Conservation (phyloP, 1,140 invertebrate genomes). For the Drosophila santomea region DNA sequence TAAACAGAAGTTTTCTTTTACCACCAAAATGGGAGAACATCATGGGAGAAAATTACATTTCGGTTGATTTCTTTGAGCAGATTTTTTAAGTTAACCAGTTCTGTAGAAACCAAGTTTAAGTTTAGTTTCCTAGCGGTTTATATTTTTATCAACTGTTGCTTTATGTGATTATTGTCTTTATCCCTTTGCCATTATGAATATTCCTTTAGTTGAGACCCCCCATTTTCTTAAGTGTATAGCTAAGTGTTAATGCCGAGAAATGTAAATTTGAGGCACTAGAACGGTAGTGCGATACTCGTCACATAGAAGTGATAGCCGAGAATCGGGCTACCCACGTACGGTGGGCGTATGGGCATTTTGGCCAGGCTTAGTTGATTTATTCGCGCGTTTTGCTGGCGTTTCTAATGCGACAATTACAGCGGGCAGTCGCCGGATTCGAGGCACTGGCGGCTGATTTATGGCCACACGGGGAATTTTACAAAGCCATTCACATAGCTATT, state of each 20-base stretch:
- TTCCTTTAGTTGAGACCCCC: too few species aligned
- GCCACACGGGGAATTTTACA: conserved; percentile 66
- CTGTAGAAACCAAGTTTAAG: not conserved
- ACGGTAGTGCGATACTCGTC: conserved; percentile 29
- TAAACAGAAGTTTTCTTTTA: not conserved
- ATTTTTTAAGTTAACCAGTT: not conserved
- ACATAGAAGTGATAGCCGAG: conserved; percentile 26
- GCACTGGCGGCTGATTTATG: conserved; percentile 76
- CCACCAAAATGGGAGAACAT: not conserved
- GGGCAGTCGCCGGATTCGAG: conserved; percentile 65
- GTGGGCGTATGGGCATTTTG: conserved; percentile 20
- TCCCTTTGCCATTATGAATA: too few species aligned
- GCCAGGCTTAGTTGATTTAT: conserved; percentile 72
- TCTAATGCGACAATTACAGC: conserved; percentile 79
- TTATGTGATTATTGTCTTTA: too few species aligned
- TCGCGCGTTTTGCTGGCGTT: conserved; percentile 73
- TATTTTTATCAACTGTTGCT: too few species aligned
- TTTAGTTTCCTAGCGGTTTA: too few species aligned
- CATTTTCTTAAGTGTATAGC: conserved; percentile 6
- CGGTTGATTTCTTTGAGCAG: not conserved
- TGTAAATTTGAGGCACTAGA: conserved; percentile 30
- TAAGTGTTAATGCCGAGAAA: conserved; percentile 4
- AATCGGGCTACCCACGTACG: conserved; percentile 36
- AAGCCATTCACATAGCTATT: conserved; percentile 7
- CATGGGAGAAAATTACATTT: too few species aligned